phyloP scores from a whole-genome alignment of 1,140 invertebrate species.

The Brachionus manjavacas region DNA sequence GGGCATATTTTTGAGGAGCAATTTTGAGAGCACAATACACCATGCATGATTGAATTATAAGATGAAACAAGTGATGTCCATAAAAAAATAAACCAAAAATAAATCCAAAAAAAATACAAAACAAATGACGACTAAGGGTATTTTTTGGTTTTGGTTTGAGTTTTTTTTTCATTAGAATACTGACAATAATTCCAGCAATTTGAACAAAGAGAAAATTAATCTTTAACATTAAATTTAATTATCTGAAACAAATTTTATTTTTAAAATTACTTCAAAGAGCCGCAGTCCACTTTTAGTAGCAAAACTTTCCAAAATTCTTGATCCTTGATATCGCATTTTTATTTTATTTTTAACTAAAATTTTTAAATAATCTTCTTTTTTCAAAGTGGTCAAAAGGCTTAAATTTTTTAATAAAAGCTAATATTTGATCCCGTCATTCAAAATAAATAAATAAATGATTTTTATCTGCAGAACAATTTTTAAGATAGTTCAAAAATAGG shows the following conservation, averaged over 20 bases:
- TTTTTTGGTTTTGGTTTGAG: not conserved
- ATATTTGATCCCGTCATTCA: not conserved
- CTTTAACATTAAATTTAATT: not conserved
- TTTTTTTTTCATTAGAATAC: not conserved
- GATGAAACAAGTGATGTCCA: not conserved
- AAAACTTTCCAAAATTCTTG: not conserved
- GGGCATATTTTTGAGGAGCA: not conserved
- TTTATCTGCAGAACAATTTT: not conserved
- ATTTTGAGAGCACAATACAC: not conserved
- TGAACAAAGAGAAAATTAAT: conserved; percentile 20
- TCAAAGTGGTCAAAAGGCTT: not conserved
- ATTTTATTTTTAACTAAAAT: not conserved
- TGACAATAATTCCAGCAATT: not conserved
- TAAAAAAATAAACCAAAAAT: conserved; percentile 10
- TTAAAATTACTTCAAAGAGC: not conserved
- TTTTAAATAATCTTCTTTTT: not conserved
- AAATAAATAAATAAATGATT: not conserved
- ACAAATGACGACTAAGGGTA: not conserved
- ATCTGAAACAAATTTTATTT: not conserved
- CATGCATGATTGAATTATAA: not conserved
- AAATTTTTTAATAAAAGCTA: not conserved
- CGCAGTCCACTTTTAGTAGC: not conserved
- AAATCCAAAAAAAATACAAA: conserved; percentile 5
- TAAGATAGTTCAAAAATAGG: not conserved
- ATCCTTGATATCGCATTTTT: conserved; percentile 20